Conservation (phyloP, 2,888 invertebrate species). For the Caenorhabditis becei region DNA sequence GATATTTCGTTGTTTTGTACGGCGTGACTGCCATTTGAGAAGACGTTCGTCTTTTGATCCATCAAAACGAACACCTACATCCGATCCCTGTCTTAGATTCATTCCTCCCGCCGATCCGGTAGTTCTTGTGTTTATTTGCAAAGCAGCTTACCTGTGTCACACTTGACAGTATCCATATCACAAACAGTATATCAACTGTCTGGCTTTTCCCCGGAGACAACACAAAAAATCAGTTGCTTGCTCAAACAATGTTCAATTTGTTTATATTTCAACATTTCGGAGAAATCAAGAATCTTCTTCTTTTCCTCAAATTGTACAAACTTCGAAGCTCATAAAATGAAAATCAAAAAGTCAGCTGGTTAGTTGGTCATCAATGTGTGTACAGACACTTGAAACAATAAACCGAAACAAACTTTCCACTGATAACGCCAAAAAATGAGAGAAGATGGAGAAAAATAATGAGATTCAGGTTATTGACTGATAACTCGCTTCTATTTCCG, state of each 20-base stretch:
- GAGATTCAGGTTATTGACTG: slow-evolving; percentile 28
- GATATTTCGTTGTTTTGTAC: too few relatives aligned
- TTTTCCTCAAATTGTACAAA: background rate
- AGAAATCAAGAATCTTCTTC: slow-evolving; percentile 13
- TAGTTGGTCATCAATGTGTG: slow-evolving; percentile 12
- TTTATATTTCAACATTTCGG: slow-evolving; percentile 35
- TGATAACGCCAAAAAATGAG: too few relatives aligned
- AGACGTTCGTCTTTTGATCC: slow-evolving; percentile 16
- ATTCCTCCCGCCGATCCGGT: background rate
- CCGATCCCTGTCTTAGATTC: background rate
- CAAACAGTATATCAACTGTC: slow-evolving; percentile 44
- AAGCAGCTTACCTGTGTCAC: slow-evolving; percentile 44
- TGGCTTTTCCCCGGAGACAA: slow-evolving; percentile 21
- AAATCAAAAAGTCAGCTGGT: slow-evolving; percentile 13
- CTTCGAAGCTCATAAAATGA: background rate
- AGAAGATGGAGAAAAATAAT: slow-evolving; percentile 6
- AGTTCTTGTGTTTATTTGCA: slow-evolving; percentile 49
- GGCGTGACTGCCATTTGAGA: slow-evolving; percentile 48
- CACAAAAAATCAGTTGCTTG: slow-evolving; percentile 7
- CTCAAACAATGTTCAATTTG: slow-evolving; percentile 52
- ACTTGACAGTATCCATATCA: slow-evolving; percentile 61
- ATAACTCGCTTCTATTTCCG: too few relatives aligned
- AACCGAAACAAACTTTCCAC: too few relatives aligned
- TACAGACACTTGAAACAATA: slow-evolving; percentile 16
- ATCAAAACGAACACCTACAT: background rate